A percentile compares a stretch with the other conserved stretches of the same genome.
Conservation (phyloP, 2,888 invertebrate genomes). For the Tiphia femorata region DNA sequence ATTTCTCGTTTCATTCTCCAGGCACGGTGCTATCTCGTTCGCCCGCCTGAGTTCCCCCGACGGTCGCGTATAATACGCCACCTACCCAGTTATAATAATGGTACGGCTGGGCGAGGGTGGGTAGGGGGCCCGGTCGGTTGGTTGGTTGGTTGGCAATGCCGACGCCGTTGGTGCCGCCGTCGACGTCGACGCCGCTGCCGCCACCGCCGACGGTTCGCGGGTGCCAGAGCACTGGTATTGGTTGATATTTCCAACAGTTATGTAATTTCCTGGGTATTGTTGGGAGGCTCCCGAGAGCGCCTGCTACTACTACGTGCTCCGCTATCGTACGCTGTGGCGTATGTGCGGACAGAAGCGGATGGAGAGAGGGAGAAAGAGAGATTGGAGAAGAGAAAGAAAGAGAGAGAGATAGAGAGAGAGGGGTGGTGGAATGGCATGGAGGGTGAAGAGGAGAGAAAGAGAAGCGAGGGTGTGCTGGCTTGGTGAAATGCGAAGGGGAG, state of each 20-base stretch:
- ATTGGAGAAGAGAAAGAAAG: too few species aligned
- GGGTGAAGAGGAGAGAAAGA: too few species aligned
- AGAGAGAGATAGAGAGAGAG: too few species aligned
- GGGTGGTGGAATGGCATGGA: too few species aligned
- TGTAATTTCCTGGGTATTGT: slow-evolving; percentile 70
- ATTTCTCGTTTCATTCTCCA: slow-evolving; percentile 69
- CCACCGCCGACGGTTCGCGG: slow-evolving; percentile 52
- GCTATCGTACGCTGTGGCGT: too few species aligned
- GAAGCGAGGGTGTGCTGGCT: too few species aligned
- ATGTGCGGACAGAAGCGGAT: too few species aligned
- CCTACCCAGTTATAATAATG: slow-evolving; percentile 67
- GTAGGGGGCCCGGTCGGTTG: neutral
- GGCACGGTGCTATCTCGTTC: slow-evolving; percentile 65
- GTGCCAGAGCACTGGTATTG: slow-evolving; percentile 61
- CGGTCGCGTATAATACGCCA: slow-evolving; percentile 67
- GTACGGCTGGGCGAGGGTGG: slow-evolving; percentile 43
- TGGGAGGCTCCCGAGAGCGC: slow-evolving; percentile 50
- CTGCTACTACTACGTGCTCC: slow-evolving; percentile 26
- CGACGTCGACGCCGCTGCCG: slow-evolving; percentile 16
- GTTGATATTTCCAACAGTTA: slow-evolving; percentile 69
- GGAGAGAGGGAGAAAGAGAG: too few species aligned
- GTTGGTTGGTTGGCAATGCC: slow-evolving; percentile 4
- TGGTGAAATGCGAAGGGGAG: too few species aligned
- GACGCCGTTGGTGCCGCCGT: neutral
- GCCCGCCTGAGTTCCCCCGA: slow-evolving; percentile 67